Evolutionary conservation across 2,888 invertebrate species (phyloP).

Genomic region (Rhingia campestris): DNA sequence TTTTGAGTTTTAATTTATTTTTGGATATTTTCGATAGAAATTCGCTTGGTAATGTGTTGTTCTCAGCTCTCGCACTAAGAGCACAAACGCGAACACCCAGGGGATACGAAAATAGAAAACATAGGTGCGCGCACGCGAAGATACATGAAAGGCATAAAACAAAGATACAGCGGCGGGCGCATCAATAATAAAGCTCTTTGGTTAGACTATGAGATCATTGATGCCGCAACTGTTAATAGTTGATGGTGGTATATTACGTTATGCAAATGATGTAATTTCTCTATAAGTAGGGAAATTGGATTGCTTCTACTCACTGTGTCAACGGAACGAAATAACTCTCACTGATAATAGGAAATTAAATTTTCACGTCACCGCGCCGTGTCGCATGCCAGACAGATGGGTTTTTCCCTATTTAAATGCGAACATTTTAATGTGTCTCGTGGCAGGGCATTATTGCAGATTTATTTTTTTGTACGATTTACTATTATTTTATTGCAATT

Average conservation of each 20-base stretch:
- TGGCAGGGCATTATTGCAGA: conserved; percentile 45
- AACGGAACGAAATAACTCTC: conserved; percentile 4
- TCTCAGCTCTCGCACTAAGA: conserved; percentile 16
- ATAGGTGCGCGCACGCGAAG: conserved; percentile 47
- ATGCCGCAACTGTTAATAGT: conserved; percentile 17
- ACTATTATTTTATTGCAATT: conserved; percentile 6
- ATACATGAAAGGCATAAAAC: conserved; percentile 18
- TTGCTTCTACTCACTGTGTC: conserved; percentile 41
- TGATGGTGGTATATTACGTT: conserved; percentile 12
- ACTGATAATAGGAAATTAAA: conserved; percentile 27
- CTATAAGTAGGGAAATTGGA: conserved; percentile 15
- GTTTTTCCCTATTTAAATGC: neutral
- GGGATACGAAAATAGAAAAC: conserved; percentile 64
- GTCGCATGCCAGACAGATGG: conserved; percentile 15
- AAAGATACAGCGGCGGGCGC: conserved; percentile 15
- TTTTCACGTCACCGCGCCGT: conserved; percentile 40
- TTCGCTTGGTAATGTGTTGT: conserved; percentile 33
- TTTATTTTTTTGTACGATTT: neutral
- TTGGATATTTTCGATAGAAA: conserved; percentile 51
- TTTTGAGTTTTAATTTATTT: conserved; percentile 65
- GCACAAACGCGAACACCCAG: conserved; percentile 18
- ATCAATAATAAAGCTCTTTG: conserved; percentile 12
- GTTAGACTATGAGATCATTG: conserved; percentile 62
- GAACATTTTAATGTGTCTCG: conserved; percentile 13
- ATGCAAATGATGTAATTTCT: conserved; percentile 56